These are phyloP conservation scores for Arctocebus calabarensis DNA, from an alignment of 2,797 vertebrate species.

Conservation along the genomic window DNA sequence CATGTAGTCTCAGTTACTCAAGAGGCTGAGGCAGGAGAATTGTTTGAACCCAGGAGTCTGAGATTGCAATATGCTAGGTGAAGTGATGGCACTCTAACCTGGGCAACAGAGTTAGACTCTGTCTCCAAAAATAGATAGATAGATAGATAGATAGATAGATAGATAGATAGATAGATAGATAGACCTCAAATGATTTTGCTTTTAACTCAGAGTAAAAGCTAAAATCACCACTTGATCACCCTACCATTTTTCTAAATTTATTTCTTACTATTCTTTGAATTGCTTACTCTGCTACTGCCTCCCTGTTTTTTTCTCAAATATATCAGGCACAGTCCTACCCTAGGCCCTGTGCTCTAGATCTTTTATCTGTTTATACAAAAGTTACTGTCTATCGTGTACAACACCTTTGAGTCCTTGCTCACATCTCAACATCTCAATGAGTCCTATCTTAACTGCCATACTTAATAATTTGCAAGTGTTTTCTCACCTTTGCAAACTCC, in stretches of 20 bases:
- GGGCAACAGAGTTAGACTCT: no score
- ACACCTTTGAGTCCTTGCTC: not conserved
- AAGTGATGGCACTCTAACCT: no score
- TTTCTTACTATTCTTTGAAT: not conserved
- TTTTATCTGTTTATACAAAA: not conserved
- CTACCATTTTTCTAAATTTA: not conserved
- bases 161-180: no score
- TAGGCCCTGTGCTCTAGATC: not conserved
- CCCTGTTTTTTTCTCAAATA: not conserved
- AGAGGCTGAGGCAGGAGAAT: no score
- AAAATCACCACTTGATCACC: not conserved
- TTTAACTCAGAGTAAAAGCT: not conserved
- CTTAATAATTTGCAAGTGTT: not conserved
- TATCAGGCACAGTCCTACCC: accelerated
- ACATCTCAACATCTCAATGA: not conserved
- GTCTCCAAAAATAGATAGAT: no score
- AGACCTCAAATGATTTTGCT: not conserved
- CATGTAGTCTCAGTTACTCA: no score
- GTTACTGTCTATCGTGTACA: not conserved
- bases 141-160: no score
- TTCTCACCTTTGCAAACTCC: not conserved
- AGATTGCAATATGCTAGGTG: no score
- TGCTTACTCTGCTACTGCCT: not conserved
- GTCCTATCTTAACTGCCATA: not conserved
- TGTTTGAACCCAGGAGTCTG: no score